These are phyloP conservation scores for Jacana jacana DNA, from an alignment of 2,113 vertebrate genomes.

Conservation along the genomic window DNA sequence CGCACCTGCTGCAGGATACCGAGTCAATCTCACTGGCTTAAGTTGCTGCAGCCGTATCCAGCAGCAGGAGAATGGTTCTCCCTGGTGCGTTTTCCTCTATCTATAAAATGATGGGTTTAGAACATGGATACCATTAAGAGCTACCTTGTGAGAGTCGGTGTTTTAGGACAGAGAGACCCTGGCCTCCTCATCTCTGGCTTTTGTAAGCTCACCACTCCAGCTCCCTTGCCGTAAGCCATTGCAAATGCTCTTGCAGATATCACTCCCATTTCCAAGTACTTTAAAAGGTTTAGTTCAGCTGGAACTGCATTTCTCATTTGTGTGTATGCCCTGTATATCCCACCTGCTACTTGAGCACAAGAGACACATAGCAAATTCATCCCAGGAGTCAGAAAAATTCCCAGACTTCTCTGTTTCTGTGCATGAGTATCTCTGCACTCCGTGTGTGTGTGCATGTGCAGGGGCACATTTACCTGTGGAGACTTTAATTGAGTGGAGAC, in stretches of 20 bases:
- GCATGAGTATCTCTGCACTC: neutral
- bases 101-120: neutral
- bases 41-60: neutral
- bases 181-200: neutral
- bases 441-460: rapidly evolving
- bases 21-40: neutral
- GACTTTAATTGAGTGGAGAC: neutral
- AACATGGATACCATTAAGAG: neutral
- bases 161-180: neutral
- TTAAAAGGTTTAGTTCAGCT: neutral
- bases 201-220: neutral
- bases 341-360: neutral
- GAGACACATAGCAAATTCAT: neutral
- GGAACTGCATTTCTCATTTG: neutral
- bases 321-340: neutral
- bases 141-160: neutral
- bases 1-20: neutral
- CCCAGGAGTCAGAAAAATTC: neutral
- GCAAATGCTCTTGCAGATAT: neutral
- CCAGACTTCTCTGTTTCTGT: neutral
- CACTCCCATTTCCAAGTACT: neutral
- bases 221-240: neutral
- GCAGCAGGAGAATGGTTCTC: neutral
- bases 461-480: neutral
- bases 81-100: neutral